These are phyloP conservation scores for Synanthedon formicaeformis DNA, from an alignment of 2,888 invertebrate genomes.

Conservation along the genomic window DNA sequence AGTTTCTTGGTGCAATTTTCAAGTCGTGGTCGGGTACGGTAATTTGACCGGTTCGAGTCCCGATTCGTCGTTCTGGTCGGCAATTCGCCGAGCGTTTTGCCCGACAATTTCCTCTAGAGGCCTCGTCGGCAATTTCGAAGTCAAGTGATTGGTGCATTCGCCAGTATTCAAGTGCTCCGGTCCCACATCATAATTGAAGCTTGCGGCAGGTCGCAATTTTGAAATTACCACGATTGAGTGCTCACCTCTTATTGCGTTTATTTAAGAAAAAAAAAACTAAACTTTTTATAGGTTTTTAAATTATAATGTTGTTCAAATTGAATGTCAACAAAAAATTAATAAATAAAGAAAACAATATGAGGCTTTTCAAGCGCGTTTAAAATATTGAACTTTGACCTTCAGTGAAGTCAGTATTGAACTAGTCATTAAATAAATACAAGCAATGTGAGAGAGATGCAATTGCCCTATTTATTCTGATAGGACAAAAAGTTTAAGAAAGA, in stretches of 20 bases:
- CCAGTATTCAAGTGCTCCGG: constrained; percentile 32
- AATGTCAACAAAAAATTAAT: no score
- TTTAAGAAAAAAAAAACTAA: constrained; percentile 33
- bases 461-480: no score
- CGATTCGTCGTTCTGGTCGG: constrained; percentile 48
- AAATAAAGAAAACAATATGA: no score
- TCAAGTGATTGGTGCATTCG: constrained; percentile 41
- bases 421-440: no score
- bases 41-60: constrained; percentile 54
- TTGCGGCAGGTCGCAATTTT: constrained; percentile 60
- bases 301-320: no score
- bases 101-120: constrained; percentile 51
- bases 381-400: no score
- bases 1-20: constrained; percentile 51
- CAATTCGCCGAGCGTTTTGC: constrained; percentile 42
- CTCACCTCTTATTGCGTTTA: constrained; percentile 38
- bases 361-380: no score
- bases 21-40: constrained; percentile 27
- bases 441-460: no score
- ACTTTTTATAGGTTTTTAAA: constrained; percentile 15
- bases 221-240: constrained; percentile 59
- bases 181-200: constrained; percentile 48
- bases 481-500: no score
- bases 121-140: constrained; percentile 51
- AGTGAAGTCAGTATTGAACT: no score